A percentile compares a stretch with the other conserved stretches of the same genome.
Conservation (phyloP, 2,797 vertebrate species). For the Holocentrus rufus region DNA sequence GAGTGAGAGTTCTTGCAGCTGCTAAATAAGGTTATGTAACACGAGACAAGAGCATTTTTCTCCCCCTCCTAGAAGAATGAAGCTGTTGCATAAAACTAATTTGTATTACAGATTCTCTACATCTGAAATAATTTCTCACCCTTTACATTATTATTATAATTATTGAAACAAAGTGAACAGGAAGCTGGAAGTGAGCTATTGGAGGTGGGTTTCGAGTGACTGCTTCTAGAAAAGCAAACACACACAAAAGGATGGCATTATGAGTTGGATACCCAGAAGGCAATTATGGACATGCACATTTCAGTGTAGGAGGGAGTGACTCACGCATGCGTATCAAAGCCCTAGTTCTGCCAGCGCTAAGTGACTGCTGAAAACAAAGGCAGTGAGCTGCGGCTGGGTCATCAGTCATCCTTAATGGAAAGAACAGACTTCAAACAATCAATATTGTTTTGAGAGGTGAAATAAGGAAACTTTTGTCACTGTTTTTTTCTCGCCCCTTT, state of each 20-base stretch:
- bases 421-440: slow-evolving; percentile 29
- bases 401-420: slow-evolving; percentile 56
- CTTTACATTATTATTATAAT: not conserved
- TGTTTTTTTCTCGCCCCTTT: not conserved
- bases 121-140: not conserved
- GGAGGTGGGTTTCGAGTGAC: no score
- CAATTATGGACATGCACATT: slow-evolving; percentile 44
- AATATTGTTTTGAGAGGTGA: slow-evolving; percentile 25
- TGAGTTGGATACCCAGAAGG: slow-evolving; percentile 12
- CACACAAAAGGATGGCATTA: not conserved
- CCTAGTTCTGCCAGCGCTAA: slow-evolving; percentile 53
- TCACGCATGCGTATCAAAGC: slow-evolving; percentile 78
- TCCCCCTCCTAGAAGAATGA: not conserved
- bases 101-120: not conserved
- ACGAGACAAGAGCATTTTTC: not conserved
- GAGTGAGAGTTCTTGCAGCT: slow-evolving; percentile 32
- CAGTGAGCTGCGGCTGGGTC: slow-evolving; percentile 55
- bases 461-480: not conserved
- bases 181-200: not conserved
- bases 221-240: not conserved
- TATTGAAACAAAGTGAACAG: not conserved
- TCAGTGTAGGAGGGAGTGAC: slow-evolving; percentile 63
- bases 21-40: slow-evolving; percentile 60
- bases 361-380: slow-evolving; percentile 79
- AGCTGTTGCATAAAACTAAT: not conserved